Percentiles rank a stretch among this genome's conserved stretches.
These are phyloP conservation scores for Meteorus cinctellus DNA, from an alignment of 2,888 invertebrate species.

Conservation along the genomic window DNA sequence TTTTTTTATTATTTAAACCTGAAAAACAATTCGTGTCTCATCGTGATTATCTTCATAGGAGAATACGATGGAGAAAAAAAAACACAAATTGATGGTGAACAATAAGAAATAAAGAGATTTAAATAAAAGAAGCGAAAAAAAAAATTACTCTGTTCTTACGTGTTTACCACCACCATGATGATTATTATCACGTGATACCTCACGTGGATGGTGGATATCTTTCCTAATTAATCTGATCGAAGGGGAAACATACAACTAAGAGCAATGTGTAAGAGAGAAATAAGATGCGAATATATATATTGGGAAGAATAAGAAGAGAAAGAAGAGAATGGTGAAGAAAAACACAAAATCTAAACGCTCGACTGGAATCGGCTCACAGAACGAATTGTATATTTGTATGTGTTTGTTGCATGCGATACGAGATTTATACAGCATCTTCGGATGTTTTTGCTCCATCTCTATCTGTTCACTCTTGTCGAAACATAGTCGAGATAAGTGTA, in stretches of 20 bases:
- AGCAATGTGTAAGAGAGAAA: neutral
- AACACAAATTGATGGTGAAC: neutral
- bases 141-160: constrained; percentile 44
- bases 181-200: constrained; percentile 48
- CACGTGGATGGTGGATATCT: constrained; percentile 48
- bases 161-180: constrained; percentile 46
- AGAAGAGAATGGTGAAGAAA: neutral
- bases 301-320: neutral
- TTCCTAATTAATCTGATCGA: constrained; percentile 46
- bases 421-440: constrained; percentile 42
- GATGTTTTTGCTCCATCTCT: constrained; percentile 30
- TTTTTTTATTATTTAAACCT: neutral
- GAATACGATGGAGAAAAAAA: neutral
- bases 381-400: neutral
- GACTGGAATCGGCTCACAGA: neutral
- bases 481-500: constrained; percentile 31
- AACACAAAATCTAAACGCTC: constrained; percentile 30
- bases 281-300: constrained; percentile 8
- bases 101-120: neutral
- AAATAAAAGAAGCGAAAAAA: constrained; percentile 32
- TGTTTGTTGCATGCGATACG: constrained; percentile 23
- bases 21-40: neutral
- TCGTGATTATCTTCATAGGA: neutral
- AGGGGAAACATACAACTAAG: neutral
- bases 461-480: constrained; percentile 37